A percentile compares a stretch with the other conserved stretches of the same genome.
These are phyloP conservation scores for Gallirallus australis DNA, from an alignment of 2,797 vertebrate genomes.

Conservation along the genomic window DNA sequence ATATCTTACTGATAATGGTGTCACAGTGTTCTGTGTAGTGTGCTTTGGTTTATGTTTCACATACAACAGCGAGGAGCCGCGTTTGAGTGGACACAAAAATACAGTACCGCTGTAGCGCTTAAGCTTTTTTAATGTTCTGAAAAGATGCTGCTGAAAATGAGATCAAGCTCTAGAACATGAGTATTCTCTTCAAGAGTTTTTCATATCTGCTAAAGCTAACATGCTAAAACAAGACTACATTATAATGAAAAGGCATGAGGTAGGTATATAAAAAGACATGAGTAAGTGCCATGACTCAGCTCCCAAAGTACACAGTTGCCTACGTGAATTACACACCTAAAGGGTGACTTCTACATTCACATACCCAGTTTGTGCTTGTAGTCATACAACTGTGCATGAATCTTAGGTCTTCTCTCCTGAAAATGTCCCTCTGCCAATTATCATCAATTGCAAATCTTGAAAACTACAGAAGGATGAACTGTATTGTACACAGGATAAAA, in stretches of 20 bases:
- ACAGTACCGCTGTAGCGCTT: background rate
- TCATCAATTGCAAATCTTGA: background rate
- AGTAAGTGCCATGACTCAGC: constrained; percentile 55
- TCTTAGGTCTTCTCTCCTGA: background rate
- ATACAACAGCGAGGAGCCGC: background rate
- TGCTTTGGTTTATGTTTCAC: background rate
- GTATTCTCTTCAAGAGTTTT: background rate
- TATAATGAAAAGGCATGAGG: constrained; percentile 3
- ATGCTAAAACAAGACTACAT: background rate
- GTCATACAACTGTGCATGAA: background rate
- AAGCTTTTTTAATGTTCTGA: background rate
- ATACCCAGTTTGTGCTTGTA: background rate
- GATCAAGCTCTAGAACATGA: background rate
- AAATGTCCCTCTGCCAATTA: background rate
- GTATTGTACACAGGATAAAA: background rate
- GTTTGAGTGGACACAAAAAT: background rate
- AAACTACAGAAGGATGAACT: background rate
- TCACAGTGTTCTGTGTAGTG: background rate
- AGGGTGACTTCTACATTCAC: background rate
- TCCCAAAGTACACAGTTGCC: constrained; percentile 31
- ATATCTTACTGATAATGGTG: background rate
- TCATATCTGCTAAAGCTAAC: background rate
- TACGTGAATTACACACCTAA: constrained; percentile 25
- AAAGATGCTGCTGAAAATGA: background rate
- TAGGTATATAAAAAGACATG: constrained; percentile 51